Conservation (phyloP, 2,888 invertebrate genomes). For the Lasioglossum oenotherae region DNA sequence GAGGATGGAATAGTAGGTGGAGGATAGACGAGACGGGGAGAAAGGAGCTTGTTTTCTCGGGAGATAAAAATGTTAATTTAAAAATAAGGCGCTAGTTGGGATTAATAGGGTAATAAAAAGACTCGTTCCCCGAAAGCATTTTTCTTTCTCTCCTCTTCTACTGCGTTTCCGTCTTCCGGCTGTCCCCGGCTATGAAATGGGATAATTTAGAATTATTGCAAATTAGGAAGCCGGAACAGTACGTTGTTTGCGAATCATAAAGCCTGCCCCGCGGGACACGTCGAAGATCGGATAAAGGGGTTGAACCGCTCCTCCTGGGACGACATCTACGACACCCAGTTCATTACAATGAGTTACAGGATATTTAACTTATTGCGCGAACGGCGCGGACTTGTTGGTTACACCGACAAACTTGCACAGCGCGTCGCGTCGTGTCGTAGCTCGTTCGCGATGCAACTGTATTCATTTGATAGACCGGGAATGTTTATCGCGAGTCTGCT, state of each 20-base stretch:
- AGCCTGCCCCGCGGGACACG: conserved; percentile 66
- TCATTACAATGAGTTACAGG: conserved; percentile 22
- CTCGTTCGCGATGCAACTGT: neutral
- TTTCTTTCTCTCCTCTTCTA: conserved; percentile 71
- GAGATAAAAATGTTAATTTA: conserved; percentile 83
- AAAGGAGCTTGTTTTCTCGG: conserved; percentile 79
- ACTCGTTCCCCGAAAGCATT: conserved; percentile 74
- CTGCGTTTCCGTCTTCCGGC: conserved; percentile 67
- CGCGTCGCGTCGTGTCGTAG: neutral
- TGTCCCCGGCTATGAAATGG: conserved; percentile 73
- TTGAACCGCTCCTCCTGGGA: conserved; percentile 35
- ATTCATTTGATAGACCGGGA: neutral
- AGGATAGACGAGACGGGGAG: conserved; percentile 39
- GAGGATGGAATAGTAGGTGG: neutral
- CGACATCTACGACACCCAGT: conserved; percentile 44
- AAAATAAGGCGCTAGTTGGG: conserved; percentile 83
- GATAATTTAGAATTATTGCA: conserved; percentile 80
- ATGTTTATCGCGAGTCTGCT: neutral
- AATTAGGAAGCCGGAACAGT: conserved; percentile 74
- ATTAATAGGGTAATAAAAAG: conserved; percentile 83
- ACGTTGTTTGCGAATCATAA: conserved; percentile 76
- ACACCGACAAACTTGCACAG: neutral
- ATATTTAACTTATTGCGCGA: conserved; percentile 34
- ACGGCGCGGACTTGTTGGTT: neutral
- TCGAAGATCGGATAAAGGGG: conserved; percentile 67